phyloP scores from a whole-genome alignment of 2,113 vertebrate genomes.

The Lepus timidus region DNA sequence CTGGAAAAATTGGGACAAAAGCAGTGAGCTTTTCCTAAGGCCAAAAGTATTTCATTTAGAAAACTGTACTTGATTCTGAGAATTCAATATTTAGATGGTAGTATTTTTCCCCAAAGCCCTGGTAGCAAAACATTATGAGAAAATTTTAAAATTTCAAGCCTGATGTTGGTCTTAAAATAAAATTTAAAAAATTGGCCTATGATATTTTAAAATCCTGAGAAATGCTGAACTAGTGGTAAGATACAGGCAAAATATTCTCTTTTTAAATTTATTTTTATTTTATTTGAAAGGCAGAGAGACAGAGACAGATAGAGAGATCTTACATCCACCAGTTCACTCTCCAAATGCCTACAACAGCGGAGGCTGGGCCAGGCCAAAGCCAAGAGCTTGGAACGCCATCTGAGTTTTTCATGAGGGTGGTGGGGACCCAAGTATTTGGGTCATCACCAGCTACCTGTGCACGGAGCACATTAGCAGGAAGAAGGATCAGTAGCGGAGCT shows the following conservation, averaged over 20 bases:
- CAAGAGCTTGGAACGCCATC: too few relatives aligned
- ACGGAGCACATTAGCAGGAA: too few relatives aligned
- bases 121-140: conserved; percentile 30
- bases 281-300: too few relatives aligned
- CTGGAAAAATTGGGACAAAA: conserved; percentile 27
- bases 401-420: too few relatives aligned
- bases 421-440: too few relatives aligned
- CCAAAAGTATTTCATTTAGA: conserved; percentile 1
- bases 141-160: conserved; percentile 40
- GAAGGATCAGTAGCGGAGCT: too few relatives aligned
- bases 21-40: conserved; percentile 23
- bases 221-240: not conserved
- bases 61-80: not conserved
- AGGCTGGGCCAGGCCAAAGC: too few relatives aligned
- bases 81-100: not conserved
- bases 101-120: not conserved
- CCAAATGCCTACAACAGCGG: too few relatives aligned
- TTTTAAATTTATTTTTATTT: too few relatives aligned
- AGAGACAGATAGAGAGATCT: too few relatives aligned
- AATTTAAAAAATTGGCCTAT: not conserved
- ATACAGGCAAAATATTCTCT: conserved; percentile 21
- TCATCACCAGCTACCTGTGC: too few relatives aligned
- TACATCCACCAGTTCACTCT: too few relatives aligned
- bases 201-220: conserved; percentile 11
- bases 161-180: not conserved